Conservation (phyloP, 37 sponge, comb jelly and placozoan species). For the Tethya wilhelma region DNA sequence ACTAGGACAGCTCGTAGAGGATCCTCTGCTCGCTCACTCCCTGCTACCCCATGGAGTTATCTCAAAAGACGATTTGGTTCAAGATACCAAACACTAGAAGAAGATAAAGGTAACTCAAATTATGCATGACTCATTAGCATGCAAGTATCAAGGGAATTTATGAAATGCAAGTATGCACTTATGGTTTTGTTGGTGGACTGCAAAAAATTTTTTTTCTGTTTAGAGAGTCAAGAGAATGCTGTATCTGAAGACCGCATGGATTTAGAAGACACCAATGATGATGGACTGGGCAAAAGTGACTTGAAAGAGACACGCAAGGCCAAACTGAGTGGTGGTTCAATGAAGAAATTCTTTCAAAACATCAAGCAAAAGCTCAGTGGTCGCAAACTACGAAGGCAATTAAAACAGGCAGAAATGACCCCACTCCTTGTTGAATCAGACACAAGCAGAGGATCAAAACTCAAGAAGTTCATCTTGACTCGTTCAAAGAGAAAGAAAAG, state of each 20-base stretch:
- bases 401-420: background rate
- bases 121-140: no score
- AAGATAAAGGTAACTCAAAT: slow-evolving; percentile 6
- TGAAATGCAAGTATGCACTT: no score
- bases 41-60: slow-evolving; percentile 52
- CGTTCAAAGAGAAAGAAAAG: background rate
- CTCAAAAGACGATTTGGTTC: slow-evolving; percentile 3
- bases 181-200: background rate
- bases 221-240: background rate
- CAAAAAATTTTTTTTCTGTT: background rate
- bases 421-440: background rate
- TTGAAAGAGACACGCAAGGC: background rate
- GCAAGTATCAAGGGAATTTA: no score
- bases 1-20: slow-evolving; percentile 67
- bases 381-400: background rate
- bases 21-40: slow-evolving; percentile 15
- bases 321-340: background rate
- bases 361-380: slow-evolving; percentile 32
- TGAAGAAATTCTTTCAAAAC: background rate
- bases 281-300: background rate
- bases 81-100: background rate
- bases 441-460: background rate
- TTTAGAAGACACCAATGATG: background rate
- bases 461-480: no score
- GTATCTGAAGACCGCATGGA: background rate